Conservation (phyloP, 2,797 vertebrate genomes). For the Erpetoichthys calabaricus region DNA sequence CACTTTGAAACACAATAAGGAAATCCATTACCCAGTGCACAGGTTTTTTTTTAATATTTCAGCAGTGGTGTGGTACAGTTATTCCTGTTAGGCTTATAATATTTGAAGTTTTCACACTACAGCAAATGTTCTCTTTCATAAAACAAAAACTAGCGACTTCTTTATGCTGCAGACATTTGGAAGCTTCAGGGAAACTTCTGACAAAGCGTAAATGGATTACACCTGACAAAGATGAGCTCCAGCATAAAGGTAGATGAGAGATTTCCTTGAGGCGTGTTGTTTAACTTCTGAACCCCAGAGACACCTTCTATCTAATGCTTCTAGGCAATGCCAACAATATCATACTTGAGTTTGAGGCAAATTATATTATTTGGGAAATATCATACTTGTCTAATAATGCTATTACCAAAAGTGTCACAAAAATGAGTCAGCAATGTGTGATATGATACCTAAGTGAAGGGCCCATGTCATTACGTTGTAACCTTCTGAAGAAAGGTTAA, state of each 20-base stretch:
- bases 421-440: too few species aligned
- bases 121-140: slow-evolving; percentile 3
- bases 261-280: not conserved
- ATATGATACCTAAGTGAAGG: too few species aligned
- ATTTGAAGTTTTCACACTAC: not conserved
- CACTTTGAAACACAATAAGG: too few species aligned
- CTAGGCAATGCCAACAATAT: not conserved
- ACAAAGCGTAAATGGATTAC: slow-evolving; percentile 2
- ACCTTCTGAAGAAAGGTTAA: too few species aligned
- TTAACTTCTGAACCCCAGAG: not conserved
- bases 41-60: too few species aligned
- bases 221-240: not conserved
- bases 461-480: too few species aligned
- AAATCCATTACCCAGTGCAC: too few species aligned
- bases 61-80: too few species aligned
- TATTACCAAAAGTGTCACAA: too few species aligned
- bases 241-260: slow-evolving; percentile 1
- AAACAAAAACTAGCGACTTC: not conserved
- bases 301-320: not conserved
- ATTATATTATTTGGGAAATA: too few species aligned
- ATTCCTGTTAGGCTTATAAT: not conserved
- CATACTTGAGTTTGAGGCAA: too few species aligned
- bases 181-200: not conserved
- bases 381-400: too few species aligned
- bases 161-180: not conserved